Percentiles rank a stretch among this genome's conserved stretches.
Conservation (phyloP, 2,888 invertebrate genomes). For the Urechis unicinctus region DNA sequence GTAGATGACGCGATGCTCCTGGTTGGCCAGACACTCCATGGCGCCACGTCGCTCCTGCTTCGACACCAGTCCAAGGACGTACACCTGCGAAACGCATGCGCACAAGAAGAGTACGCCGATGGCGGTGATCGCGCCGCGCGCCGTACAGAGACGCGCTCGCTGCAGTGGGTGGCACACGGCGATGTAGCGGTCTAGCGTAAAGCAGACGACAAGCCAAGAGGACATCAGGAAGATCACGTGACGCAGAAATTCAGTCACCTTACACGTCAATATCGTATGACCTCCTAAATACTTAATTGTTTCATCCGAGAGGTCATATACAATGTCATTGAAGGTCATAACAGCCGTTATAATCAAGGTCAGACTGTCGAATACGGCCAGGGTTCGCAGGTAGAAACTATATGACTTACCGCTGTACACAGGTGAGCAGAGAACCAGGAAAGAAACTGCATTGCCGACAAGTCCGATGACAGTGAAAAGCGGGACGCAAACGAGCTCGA, state of each 20-base stretch:
- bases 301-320: background rate
- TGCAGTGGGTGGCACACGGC: conserved; percentile 17
- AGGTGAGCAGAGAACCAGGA: conserved; percentile 12
- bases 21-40: conserved; percentile 12
- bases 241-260: conserved; percentile 12
- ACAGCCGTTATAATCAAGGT: conserved; percentile 8
- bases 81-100: conserved; percentile 8
- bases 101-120: conserved; percentile 7
- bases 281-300: background rate
- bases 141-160: conserved; percentile 12
- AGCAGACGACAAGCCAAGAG: conserved; percentile 18
- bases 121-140: conserved; percentile 2
- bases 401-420: conserved; percentile 15
- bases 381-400: conserved; percentile 14
- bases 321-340: background rate
- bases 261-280: conserved; percentile 10
- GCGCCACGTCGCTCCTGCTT: background rate
- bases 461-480: conserved; percentile 7
- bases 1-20: conserved; percentile 6
- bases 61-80: conserved; percentile 3
- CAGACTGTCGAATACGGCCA: conserved; percentile 16
- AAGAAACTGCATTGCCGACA: conserved; percentile 14
- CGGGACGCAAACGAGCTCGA: conserved; percentile 9
- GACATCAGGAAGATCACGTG: conserved; percentile 14
- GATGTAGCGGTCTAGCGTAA: conserved; percentile 16